Evolutionary conservation across 2,888 invertebrate genomes (phyloP), one percentile per base, ranked within the genome.

Genomic region (Boloria selene): DNA sequence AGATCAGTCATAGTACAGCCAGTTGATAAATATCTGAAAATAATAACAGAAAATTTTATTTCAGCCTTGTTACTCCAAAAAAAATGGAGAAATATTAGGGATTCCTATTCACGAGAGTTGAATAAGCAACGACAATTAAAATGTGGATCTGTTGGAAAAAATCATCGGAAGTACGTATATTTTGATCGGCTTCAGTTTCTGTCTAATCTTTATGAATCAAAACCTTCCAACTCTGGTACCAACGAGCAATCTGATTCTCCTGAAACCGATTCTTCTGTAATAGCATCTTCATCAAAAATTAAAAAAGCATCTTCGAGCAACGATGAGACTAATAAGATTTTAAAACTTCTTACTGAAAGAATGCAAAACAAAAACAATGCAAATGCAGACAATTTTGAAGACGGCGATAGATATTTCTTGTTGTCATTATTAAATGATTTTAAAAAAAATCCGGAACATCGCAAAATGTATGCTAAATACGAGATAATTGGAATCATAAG

Each of bases 11-110:
- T 16, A 17, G 38, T 42, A 55, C 55, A 16, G n/a, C 55, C 54
- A 38, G 38, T 38, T 38, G 54, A 31, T 38, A 31, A 54, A 54
- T 54, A 54, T 54, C 54, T 54, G 54, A 54, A 54, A 22, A 22
- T 22, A 22, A 22, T 22, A 22, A 22, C 22, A 22, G 22, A n/a
- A 53, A 53, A 53, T 14, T 22, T 22, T 22, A 22, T 22, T 22
- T 22, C 22, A 22, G 22, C 22, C 22, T 22, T 22, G 22, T 22
- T 22, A 22, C 22, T 22, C 22, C 22, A 22, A 22, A 22, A 22
- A 22, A 71, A 68, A 54, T 54, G 53, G 53, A 31, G 38, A 53
- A 53, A 38, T 53, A 53, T 53, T n/a, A 53, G 38, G 53, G 53
- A 53, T 53, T 53, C 31, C 53, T 53, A 53, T 16, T 31, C 38